Conservation (phyloP, 2,888 invertebrate species). For the Cheilosia urbana region DNA sequence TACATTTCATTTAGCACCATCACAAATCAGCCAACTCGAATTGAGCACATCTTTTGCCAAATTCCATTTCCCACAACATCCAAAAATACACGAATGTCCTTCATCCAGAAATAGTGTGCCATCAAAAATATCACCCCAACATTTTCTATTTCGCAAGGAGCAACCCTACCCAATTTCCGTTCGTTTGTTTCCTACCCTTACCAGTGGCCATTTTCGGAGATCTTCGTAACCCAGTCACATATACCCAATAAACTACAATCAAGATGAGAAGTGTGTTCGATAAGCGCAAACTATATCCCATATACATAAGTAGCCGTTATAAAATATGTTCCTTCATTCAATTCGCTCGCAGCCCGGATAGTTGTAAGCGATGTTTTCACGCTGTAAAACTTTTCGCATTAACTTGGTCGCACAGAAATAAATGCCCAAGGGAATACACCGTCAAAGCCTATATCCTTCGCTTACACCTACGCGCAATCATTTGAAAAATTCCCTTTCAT, state of each 20-base stretch:
- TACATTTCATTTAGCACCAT: no score
- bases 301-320: slow-evolving; percentile 9
- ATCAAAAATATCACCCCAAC: background rate
- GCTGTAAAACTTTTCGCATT: background rate
- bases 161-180: slow-evolving; percentile 21
- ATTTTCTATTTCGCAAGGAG: background rate
- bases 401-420: background rate
- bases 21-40: no score
- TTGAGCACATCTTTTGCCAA: background rate
- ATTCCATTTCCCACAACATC: slow-evolving; percentile 13
- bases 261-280: slow-evolving; percentile 17
- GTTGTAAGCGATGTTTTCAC: background rate
- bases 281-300: slow-evolving; percentile 13
- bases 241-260: slow-evolving; percentile 4
- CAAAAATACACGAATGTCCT: background rate
- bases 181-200: background rate
- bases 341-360: background rate
- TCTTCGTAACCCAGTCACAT: slow-evolving; percentile 3
- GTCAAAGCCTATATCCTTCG: background rate
- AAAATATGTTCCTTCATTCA: background rate
- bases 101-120: background rate
- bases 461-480: background rate
- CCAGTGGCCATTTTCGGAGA: background rate
- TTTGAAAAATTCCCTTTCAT: slow-evolving; percentile 12
- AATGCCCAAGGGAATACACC: background rate